A percentile compares a stretch with the other conserved stretches of the same genome.
Evolutionary conservation across 1,140 invertebrate species (phyloP).

Genomic region (Tetragonula clypearis): DNA sequence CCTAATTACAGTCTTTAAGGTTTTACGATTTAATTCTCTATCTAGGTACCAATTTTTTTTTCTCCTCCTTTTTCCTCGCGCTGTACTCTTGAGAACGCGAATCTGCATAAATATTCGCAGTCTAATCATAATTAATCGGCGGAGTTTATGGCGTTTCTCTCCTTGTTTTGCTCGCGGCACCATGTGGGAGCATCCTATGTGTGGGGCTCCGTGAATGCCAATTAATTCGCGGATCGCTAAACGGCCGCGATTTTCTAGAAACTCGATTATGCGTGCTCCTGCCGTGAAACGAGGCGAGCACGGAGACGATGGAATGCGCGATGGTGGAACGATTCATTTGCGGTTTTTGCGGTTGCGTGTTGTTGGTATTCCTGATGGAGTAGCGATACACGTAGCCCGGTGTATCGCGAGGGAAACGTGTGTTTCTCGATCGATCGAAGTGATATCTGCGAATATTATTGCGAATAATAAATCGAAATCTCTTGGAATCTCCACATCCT

Average conservation of each 20-base stretch:
- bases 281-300: neutral
- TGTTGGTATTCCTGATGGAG: neutral
- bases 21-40: too few relatives aligned
- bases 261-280: neutral
- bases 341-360: neutral
- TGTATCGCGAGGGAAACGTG: neutral
- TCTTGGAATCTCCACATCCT: neutral
- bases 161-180: slow-evolving; percentile 9
- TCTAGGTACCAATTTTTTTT: too few relatives aligned
- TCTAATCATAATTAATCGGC: too few relatives aligned
- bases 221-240: slow-evolving; percentile 35
- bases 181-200: neutral
- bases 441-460: neutral
- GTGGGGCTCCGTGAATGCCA: neutral
- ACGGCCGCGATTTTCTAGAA: slow-evolving; percentile 35
- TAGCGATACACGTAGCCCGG: neutral
- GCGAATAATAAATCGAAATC: neutral
- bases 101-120: too few relatives aligned
- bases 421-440: neutral
- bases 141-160: neutral
- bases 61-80: too few relatives aligned
- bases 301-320: neutral
- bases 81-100: too few relatives aligned
- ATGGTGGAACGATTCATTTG: neutral
- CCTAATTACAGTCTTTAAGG: too few relatives aligned